Evolutionary conservation across 2,888 invertebrate genomes (phyloP).

Genomic region (Gandaritis pyraliata): DNA sequence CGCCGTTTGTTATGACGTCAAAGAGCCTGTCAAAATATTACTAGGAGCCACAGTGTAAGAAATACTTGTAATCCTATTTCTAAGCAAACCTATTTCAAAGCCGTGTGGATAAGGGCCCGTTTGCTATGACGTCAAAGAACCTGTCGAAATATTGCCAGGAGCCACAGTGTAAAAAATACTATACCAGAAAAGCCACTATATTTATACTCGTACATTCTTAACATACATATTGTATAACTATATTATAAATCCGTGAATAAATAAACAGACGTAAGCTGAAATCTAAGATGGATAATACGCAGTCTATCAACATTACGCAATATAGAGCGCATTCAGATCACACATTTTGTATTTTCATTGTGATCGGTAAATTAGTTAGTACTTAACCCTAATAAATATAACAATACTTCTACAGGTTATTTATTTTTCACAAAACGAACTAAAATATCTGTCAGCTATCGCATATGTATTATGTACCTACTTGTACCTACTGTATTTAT

Average conservation of each 20-base stretch:
- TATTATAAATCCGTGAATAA: neutral
- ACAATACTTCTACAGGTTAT: too few species aligned
- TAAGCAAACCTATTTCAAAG: too few species aligned
- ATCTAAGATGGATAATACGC: constrained; percentile 1
- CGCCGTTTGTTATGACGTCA: constrained; percentile 3
- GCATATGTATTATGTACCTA: too few species aligned
- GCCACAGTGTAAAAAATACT: neutral
- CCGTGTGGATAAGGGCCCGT: constrained; percentile 1
- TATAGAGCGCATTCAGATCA: too few species aligned
- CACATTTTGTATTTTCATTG: too few species aligned
- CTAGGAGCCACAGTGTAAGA: neutral
- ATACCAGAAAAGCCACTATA: neutral
- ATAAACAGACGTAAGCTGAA: neutral
- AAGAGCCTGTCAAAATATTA: constrained; percentile 1
- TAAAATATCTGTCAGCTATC: too few species aligned
- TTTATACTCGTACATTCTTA: neutral
- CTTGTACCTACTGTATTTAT: too few species aligned
- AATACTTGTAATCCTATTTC: too few species aligned
- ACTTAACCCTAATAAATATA: too few species aligned
- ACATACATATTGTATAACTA: neutral
- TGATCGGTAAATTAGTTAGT: too few species aligned
- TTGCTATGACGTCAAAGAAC: constrained; percentile 1
- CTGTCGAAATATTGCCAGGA: constrained; percentile 5
- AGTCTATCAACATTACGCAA: neutral
- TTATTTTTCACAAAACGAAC: too few species aligned